Evolutionary conservation across 2,888 invertebrate genomes (phyloP).

Genomic region (Bugulina stolonifera): DNA sequence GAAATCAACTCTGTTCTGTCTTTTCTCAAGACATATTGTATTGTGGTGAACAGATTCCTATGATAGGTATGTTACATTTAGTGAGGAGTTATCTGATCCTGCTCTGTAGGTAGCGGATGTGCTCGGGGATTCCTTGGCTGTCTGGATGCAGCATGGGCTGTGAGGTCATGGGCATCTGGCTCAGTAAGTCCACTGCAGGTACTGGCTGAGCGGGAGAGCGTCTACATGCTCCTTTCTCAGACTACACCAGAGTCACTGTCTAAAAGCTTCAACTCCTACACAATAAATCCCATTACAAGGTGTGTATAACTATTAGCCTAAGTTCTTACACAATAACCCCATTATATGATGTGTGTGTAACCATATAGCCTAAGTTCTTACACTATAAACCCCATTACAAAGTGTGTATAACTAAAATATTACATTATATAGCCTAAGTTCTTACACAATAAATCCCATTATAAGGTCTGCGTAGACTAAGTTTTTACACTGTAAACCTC

Average conservation of each 20-base stretch:
- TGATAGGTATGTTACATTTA: too few relatives aligned
- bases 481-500: slow-evolving; percentile 14
- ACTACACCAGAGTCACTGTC: slow-evolving; percentile 93
- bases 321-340: slow-evolving; percentile 2
- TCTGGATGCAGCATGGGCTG: slow-evolving; percentile 92
- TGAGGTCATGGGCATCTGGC: slow-evolving; percentile 71
- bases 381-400: slow-evolving; percentile 55
- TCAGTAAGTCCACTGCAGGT: slow-evolving; percentile 69
- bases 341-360: too few relatives aligned
- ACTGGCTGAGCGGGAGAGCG: slow-evolving; percentile 87
- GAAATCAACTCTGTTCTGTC: too few relatives aligned
- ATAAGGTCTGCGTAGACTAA: slow-evolving; percentile 59
- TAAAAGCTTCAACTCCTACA: slow-evolving; percentile 66
- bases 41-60: too few relatives aligned
- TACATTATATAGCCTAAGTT: slow-evolving; percentile 59
- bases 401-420: slow-evolving; percentile 61
- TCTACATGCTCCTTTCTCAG: slow-evolving; percentile 81
- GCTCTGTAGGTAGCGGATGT: slow-evolving; percentile 73
- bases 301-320: slow-evolving; percentile 54
- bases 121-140: slow-evolving; percentile 93
- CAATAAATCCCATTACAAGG: slow-evolving; percentile 58
- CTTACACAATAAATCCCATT: slow-evolving; percentile 57
- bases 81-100: too few relatives aligned
- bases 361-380: slow-evolving; percentile 66
- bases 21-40: too few relatives aligned